Percentiles rank a stretch among this genome's conserved stretches.
These are phyloP conservation scores for Melanotaenia pygmaea DNA, from an alignment of 2,797 vertebrate species.

Conservation along the genomic window DNA sequence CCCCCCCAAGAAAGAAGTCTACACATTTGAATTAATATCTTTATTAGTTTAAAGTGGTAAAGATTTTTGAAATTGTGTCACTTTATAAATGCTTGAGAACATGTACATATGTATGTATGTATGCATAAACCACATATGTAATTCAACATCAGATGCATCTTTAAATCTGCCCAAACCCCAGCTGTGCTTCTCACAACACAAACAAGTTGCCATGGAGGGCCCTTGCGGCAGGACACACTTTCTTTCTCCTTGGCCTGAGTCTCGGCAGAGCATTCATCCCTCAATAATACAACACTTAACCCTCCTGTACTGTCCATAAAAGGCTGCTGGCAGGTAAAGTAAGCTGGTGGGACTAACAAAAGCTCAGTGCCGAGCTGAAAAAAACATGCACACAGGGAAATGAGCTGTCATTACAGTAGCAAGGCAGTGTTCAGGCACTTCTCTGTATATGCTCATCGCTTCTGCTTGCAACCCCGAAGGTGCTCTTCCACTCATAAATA, in stretches of 20 bases:
- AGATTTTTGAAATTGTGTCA: neutral
- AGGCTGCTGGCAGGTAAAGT: conserved; percentile 75
- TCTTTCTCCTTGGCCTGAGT: conserved; percentile 46
- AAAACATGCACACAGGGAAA: conserved; percentile 77
- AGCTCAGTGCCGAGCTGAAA: conserved; percentile 57
- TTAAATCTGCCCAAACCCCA: conserved; percentile 56
- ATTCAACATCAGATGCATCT: conserved; percentile 60
- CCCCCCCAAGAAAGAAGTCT: neutral
- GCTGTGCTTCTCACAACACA: conserved; percentile 61
- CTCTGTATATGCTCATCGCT: conserved; percentile 67
- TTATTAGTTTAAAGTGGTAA: neutral
- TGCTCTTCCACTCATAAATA: conserved; percentile 84
- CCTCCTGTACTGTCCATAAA: conserved; percentile 70
- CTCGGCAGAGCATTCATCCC: conserved; percentile 68
- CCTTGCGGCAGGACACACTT: conserved; percentile 71
- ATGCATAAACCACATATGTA: conserved; percentile 41
- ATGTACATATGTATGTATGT: neutral
- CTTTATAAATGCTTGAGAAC: neutral
- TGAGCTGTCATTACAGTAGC: conserved; percentile 79
- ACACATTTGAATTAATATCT: neutral
- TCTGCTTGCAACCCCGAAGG: conserved; percentile 73
- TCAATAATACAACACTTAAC: conserved; percentile 82
- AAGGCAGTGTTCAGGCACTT: conserved; percentile 57
- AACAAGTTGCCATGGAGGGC: conserved; percentile 64
- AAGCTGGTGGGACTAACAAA: conserved; percentile 72